A percentile compares a stretch with the other conserved stretches of the same genome.
Conservation (phyloP, 2,113 vertebrate genomes). For the Cheirogaleus medius region DNA sequence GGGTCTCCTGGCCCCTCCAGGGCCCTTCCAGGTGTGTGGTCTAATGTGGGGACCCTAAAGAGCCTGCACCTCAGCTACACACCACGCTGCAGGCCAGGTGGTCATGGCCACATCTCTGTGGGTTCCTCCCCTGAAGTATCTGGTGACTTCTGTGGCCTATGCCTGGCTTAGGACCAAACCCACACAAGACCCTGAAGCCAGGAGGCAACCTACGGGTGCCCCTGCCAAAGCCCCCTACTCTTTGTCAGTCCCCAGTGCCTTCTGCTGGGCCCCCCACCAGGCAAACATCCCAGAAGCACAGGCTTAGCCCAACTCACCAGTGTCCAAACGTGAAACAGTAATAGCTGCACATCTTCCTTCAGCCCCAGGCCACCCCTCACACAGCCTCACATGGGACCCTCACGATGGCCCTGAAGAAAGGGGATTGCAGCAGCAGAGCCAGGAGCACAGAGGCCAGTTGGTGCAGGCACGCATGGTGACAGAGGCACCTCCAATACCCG, state of each 20-base stretch:
- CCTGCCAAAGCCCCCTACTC: background rate
- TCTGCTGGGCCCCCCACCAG: background rate
- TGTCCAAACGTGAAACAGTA: background rate
- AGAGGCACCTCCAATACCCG: background rate
- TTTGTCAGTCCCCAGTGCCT: background rate
- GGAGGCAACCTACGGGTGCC: background rate
- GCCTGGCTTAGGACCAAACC: background rate
- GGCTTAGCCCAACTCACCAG: background rate
- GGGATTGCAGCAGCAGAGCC: no score
- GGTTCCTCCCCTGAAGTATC: no score
- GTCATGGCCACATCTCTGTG: rapidly evolving
- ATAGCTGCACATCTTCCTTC: background rate
- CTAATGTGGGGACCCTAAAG: background rate
- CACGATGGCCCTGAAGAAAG: background rate
- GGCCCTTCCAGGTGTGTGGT: background rate
- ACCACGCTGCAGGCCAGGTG: background rate
- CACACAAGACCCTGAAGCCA: background rate
- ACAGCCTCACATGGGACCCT: no score
- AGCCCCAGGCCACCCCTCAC: background rate
- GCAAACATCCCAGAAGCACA: background rate
- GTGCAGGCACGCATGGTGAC: rapidly evolving
- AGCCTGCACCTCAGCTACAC: no score
- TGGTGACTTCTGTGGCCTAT: background rate
- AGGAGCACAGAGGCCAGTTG: no score
- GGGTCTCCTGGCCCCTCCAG: no score